Base-by-base conservation (phyloP, 2,888 invertebrate genomes). In the Coleophora flavipennella region DNA sequence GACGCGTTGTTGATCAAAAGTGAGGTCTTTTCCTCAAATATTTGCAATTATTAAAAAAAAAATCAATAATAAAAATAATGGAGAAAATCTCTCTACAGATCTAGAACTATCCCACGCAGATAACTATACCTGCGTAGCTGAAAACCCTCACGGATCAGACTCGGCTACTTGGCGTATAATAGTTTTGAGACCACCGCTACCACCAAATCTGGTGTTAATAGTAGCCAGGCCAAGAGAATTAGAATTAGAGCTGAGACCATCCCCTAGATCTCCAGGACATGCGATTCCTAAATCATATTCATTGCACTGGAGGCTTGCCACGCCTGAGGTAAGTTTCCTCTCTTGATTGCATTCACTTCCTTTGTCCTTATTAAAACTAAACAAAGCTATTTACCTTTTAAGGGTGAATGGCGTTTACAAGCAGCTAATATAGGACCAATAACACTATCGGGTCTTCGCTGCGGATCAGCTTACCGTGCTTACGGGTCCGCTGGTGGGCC, bases 141-240 rank as follows among this genome's bases (percentile, higher is more conserved):
- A 91, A 59, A 96, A 96, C 72, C 87, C 91, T 33, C 92, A 93
- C 59, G 95, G 95, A 1, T 91, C 91, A 35, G 95, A 95, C 68
- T 91, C 92, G 35, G 91, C 93, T 37, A 90, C 91, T 12, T 94
- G 94, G 83, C 87, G 90, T 14, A 85, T 95, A 32, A 86, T 91
- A 46, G 93, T 95, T 0, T 87, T 94, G 53, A 88, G 92, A 55
- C 89, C 92, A 10, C 94, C 94, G 0, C 78, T 85, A 11, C 87
- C 91, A 8, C 93, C 93, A 11, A 85, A 83, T 35, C 73, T 93
- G 45, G 89, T 89, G 38, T 79, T 92, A 2, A 35, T 81, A 7
- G 80, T 81, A 45, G 81, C 84, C 0, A 61, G 80, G 12, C 62
- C 81, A 0, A 62, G 79, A 26, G 81, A 83, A 47, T 48, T 83